Evolutionary conservation across 2,888 invertebrate genomes (phyloP), one percentile per base, ranked within the genome.

Genomic region (Morinoia aosen): DNA sequence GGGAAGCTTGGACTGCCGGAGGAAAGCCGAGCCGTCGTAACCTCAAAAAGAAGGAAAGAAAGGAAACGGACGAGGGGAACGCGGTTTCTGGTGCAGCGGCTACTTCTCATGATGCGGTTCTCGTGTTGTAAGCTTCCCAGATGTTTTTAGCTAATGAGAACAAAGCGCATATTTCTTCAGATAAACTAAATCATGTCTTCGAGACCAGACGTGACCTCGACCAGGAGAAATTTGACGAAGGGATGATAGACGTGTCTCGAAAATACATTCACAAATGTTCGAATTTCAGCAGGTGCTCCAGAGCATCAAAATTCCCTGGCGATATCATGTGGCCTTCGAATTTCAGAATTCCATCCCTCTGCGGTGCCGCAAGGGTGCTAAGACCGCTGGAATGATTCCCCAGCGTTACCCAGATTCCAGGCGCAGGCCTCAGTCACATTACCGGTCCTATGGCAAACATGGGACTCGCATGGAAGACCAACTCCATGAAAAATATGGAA

Each of bases 401-500:
- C 16, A 57, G 93, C 93, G 93, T 93, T 93, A 90, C 93, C 93
- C 39, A 58, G 93, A 93, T 93, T 93, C 93, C 58, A 93, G 57
- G 10, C 93, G 93, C 93, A 33, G 93, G 93, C 57, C 93, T 93
- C 93, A 39, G 93, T 93, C 93, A 33, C 93, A 93, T 93, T 93
- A 93, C 93, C 93, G 93, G 93, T 93, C 93, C 93, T 93, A 93
- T 93, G 93, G 93, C 93, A 93, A 93, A 93, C 93, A 93, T 93
- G 93, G 93, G 93, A 93, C 93, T 56, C 93, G 93, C 93, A 57
- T 93, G 93, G 58, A 93, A 93, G 57, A 93, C 93, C 57, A 33
- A 58, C 57, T 56, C 39, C 33, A 57, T 48, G 58, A 58, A 93
- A 93, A 93, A 93, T 93, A 93, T 93, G 56, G 93, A 93, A 93